Evolutionary conservation across 2,888 invertebrate genomes (phyloP), one percentile per base, ranked within the genome.

Genomic region (Thera obeliscata): DNA sequence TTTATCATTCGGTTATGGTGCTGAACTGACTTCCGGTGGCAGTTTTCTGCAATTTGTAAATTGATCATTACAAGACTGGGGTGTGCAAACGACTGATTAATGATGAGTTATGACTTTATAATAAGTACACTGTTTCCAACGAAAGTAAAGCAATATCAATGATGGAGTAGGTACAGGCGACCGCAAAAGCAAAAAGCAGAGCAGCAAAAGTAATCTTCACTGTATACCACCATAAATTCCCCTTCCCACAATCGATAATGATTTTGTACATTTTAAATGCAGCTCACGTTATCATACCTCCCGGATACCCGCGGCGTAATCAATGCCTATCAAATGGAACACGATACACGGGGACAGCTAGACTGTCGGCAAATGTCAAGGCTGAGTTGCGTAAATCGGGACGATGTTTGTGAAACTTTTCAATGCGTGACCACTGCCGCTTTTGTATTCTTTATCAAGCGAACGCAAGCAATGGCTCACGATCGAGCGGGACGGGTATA

Each of bases 291-390:
- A 33, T 33, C 33, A 46, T 60, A 60, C 11, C 52, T 52, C 61
- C 43, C 61, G 52, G 60, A 56, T 56, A 66, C 61, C 43, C 38
- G n/a, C 54, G 9, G 9, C 55, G 35, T 38, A 46, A 54, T 60
- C 60, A 64, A 46, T 36, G 58, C 56, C 33, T 59, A 73, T 67
- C 67, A 69, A 59, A 64, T 64, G 67, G 61, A 71, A 71, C 54
- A 54, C 61, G 68, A 63, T 65, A 64, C 61, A 63, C 33, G 43
- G 49, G 43, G 57, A 61, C 63, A 57, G 59, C 64, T 64, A 66
- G 67, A 61, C 57, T 55, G 62, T 61, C n/a, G 49, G 50, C 57
- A 66, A 74, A 74, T 70, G 74, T 69, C 74, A 74, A 62, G 74
- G 74, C 46, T 58, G 50, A 12, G 48, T 63, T 66, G 68, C 62